Conservation (phyloP, 1,140 invertebrate genomes). For the Heliothis virescens region DNA sequence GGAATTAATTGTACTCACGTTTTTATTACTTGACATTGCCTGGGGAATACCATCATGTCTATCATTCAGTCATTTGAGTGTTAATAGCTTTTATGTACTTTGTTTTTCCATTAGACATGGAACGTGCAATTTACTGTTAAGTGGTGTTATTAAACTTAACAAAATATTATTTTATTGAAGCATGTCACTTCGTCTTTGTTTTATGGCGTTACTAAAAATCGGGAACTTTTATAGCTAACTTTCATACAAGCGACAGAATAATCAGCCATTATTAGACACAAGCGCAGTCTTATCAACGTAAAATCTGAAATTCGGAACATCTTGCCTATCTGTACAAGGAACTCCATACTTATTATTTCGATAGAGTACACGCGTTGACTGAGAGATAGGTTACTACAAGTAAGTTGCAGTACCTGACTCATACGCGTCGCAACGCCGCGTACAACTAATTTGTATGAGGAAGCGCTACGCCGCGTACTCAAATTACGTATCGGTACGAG, state of each 20-base stretch:
- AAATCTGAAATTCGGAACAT: background rate
- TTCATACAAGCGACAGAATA: too few species aligned
- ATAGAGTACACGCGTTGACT: background rate
- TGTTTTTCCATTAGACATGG: background rate
- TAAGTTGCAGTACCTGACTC: conserved; percentile 12
- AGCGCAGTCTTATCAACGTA: too few species aligned
- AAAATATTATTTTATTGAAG: too few species aligned
- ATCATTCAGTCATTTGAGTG: conserved; percentile 15
- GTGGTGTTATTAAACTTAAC: too few species aligned
- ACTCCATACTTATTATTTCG: conserved; percentile 5
- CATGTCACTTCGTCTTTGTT: too few species aligned
- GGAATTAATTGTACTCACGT: conserved; percentile 31
- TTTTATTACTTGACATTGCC: conserved; percentile 33
- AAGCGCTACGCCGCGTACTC: background rate
- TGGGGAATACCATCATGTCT: conserved; percentile 15
- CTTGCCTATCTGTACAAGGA: background rate
- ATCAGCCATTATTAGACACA: too few species aligned
- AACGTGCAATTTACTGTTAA: background rate
- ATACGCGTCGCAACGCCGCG: conserved; percentile 3
- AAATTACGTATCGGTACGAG: conserved; percentile 11
- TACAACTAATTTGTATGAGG: conserved; percentile 23
- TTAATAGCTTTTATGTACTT: background rate
- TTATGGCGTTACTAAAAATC: too few species aligned
- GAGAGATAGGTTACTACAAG: background rate
- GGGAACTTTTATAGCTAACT: too few species aligned